Conservation (phyloP, 64 coral and sea anemone species). For the Pocillopora damicornis region DNA sequence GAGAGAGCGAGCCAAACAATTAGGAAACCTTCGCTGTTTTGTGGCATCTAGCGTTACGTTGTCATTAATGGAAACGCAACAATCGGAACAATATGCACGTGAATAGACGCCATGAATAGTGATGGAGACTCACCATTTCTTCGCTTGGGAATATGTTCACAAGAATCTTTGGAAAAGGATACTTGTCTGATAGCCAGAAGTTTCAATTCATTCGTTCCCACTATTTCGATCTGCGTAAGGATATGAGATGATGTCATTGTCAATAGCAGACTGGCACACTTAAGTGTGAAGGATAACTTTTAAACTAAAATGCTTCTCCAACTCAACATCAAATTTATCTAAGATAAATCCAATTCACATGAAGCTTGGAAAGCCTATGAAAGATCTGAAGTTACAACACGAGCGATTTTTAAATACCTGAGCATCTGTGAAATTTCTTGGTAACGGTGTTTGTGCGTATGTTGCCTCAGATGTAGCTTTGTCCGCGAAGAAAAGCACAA, state of each 20-base stretch:
- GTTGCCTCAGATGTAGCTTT: neutral
- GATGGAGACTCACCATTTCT: neutral
- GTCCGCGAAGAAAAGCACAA: neutral
- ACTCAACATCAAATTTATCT: too few species aligned
- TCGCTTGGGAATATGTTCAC: conserved; percentile 3
- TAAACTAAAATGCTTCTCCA: too few species aligned
- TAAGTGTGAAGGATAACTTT: too few species aligned
- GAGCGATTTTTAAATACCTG: neutral
- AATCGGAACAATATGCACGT: too few species aligned
- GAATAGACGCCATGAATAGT: too few species aligned
- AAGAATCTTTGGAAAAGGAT: neutral
- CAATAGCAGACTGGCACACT: too few species aligned
- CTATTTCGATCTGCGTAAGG: neutral
- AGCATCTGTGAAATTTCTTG: neutral
- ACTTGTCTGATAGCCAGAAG: neutral
- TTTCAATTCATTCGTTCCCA: neutral
- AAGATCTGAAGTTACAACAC: neutral
- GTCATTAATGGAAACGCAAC: too few species aligned
- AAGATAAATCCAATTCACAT: too few species aligned
- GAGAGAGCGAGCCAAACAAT: too few species aligned
- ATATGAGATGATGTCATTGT: neutral
- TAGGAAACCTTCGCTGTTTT: too few species aligned
- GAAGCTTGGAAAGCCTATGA: too few species aligned
- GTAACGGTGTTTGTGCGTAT: neutral
- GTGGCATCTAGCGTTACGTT: too few species aligned